These are phyloP conservation scores for Orchesella flavescens DNA, from an alignment of 2,888 invertebrate species.

Conservation along the genomic window DNA sequence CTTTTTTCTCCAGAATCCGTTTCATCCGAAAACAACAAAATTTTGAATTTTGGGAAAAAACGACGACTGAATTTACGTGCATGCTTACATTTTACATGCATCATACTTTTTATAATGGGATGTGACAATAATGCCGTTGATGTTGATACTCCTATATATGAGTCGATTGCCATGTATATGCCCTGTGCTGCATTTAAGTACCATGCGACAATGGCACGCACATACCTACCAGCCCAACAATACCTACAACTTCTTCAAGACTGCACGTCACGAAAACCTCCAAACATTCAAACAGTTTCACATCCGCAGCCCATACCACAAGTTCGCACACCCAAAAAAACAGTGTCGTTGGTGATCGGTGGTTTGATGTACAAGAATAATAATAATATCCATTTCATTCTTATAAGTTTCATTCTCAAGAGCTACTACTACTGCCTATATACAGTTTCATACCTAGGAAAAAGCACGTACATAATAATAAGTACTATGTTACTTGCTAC, in stretches of 20 bases:
- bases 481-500: too few relatives aligned
- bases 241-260: neutral
- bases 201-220: conserved; percentile 41
- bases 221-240: neutral
- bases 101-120: too few relatives aligned
- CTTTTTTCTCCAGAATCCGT: conserved; percentile 1
- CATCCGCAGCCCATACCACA: conserved; percentile 21
- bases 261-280: conserved; percentile 47
- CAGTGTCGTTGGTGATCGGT: conserved; percentile 37
- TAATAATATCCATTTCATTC: neutral
- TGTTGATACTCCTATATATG: too few relatives aligned
- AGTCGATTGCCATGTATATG: neutral
- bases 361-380: conserved; percentile 40
- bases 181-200: conserved; percentile 2
- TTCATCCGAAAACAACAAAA: neutral
- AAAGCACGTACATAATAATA: too few relatives aligned
- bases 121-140: too few relatives aligned
- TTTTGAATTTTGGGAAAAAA: neutral
- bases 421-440: too few relatives aligned
- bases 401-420: too few relatives aligned
- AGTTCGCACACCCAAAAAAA: conserved; percentile 7
- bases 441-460: too few relatives aligned
- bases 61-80: neutral
- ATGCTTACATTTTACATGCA: too few relatives aligned
- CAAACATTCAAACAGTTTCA: conserved; percentile 17